Evolutionary conservation across 2,113 vertebrate species (phyloP).

Genomic region (Bufo gargarizans): DNA sequence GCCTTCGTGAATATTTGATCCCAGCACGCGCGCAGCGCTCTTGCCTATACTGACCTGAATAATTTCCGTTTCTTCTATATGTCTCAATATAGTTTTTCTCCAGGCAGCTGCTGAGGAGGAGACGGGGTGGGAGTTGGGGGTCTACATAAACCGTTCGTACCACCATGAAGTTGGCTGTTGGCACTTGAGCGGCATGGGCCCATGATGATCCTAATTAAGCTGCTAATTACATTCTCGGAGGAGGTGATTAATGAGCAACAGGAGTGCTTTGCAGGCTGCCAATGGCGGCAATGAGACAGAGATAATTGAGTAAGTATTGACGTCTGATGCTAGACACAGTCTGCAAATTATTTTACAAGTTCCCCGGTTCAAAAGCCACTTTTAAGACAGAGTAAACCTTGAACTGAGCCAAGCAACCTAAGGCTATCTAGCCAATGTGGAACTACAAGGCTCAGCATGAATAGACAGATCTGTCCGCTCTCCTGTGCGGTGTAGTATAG

Average conservation of each 20-base stretch:
- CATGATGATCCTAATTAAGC: conserved; percentile 82
- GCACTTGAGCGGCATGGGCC: conserved; percentile 62
- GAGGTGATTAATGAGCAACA: conserved; percentile 78
- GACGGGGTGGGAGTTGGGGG: conserved; percentile 53
- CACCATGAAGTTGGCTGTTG: conserved; percentile 63
- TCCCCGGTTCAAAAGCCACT: conserved; percentile 2
- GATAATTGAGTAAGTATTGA: conserved; percentile 63
- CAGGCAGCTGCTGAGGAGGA: conserved; percentile 59
- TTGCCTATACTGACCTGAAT: conserved; percentile 50
- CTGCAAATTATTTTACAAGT: conserved; percentile 21
- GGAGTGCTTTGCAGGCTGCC: conserved; percentile 64
- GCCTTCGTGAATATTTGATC: conserved; percentile 15
- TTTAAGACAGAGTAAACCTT: neutral
- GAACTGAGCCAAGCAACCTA: neutral
- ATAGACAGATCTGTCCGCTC: too few species aligned
- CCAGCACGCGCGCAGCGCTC: neutral
- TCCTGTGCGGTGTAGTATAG: too few species aligned
- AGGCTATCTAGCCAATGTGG: neutral
- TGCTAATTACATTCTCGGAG: conserved; percentile 78
- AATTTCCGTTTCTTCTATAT: neutral
- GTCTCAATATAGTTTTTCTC: neutral
- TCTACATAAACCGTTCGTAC: conserved; percentile 60
- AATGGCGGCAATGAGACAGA: conserved; percentile 60
- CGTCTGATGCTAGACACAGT: conserved; percentile 58
- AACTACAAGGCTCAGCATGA: too few species aligned